phyloP scores from a whole-genome alignment of 1,140 invertebrate species.

The Drosophila truncata region DNA sequence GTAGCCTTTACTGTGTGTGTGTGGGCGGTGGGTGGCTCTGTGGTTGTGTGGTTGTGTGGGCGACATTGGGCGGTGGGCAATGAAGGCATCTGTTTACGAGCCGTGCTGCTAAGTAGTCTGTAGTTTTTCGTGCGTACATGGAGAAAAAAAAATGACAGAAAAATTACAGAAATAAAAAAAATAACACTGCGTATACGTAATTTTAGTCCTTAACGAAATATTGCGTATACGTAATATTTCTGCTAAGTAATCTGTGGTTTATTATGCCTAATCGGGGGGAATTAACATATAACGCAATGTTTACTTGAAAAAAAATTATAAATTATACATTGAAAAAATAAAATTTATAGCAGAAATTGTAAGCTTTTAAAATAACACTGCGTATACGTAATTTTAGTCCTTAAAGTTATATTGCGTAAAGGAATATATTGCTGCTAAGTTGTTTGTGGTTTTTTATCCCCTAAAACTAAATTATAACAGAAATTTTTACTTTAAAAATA shows the following conservation, averaged over 20 bases:
- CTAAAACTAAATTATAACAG: too few relatives aligned
- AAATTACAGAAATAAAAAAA: not conserved
- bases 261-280: too few relatives aligned
- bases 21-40: constrained; percentile 12
- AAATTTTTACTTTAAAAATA: not conserved
- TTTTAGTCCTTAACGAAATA: not conserved
- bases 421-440: too few relatives aligned
- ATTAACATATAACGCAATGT: too few relatives aligned
- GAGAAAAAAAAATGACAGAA: not conserved
- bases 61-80: not conserved
- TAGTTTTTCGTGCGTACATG: constrained; percentile 40
- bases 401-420: not conserved
- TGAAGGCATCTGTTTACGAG: constrained; percentile 26
- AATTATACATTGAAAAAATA: too few relatives aligned
- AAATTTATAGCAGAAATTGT: too few relatives aligned
- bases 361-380: not conserved
- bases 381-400: not conserved
- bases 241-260: too few relatives aligned
- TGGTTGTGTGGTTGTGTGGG: constrained; percentile 21
- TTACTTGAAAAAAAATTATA: too few relatives aligned
- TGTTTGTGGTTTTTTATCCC: too few relatives aligned
- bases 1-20: constrained; percentile 9
- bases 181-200: constrained; percentile 5
- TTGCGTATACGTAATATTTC: constrained; percentile 5
- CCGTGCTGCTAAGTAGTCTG: constrained; percentile 49